Evolutionary conservation across 2,113 vertebrate genomes (phyloP), one percentile per base, ranked within the genome.

Genomic region (Myanophis thanlyinensis): DNA sequence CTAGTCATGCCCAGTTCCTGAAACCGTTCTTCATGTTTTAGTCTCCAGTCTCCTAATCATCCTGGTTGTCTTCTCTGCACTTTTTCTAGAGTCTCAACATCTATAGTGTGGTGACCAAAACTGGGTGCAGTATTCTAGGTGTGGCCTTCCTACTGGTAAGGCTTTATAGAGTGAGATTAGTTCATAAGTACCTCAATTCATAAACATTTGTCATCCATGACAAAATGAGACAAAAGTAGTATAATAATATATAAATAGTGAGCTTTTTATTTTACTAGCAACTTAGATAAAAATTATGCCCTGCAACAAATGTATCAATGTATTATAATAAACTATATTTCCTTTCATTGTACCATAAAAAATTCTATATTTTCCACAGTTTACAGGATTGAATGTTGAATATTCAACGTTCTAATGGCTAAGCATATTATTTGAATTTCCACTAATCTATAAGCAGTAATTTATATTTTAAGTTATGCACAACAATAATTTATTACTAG

Each of bases 401-500:
- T 48, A 52, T 89, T 46, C 49, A 89, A 3, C 86, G 48, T 48
- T 27, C 87, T 93, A 91, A 91, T 86, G 87, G 47, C 80, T 6
- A 22, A 89, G 80, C 48, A 46, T 67, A 86, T 89, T 47, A 89
- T 86, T 46, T 44, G 44, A 67, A 67, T 89, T 47, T 93, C 89
- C 62, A 87, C 27, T 91, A 87, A 93, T 47, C 86, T 91, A 89
- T 53, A 46, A 35, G 13, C 23, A 92, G 3, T 40, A 85, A 49
- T 56, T 87, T 13, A 86, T 89, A 54, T 30, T 30, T 54, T 86
- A 93, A 89, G 2, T 85, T 91, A 89, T 86, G 40, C 9, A 46
- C 18, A 51, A 53, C 89, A 93, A 87, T 93, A 89, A 93, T 93
- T 87, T 91, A 93, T 15, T 73, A 8, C 54, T 92, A 53, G 35